Conservation (phyloP, 2,113 vertebrate species). For the Atrichornis clamosus region DNA sequence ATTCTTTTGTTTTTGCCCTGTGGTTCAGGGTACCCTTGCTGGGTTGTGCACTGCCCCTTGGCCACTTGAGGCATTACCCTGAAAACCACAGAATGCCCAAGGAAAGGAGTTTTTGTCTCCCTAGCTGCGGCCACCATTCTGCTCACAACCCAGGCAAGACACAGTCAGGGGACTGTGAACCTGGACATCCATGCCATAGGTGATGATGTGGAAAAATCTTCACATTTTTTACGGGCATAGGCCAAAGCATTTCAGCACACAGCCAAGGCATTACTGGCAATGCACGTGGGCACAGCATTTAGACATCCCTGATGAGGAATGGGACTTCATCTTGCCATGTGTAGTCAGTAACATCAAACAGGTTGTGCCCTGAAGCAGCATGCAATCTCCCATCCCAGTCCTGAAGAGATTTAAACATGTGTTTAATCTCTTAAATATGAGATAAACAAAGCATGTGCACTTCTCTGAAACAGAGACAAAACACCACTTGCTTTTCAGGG, state of each 20-base stretch:
- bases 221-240: neutral
- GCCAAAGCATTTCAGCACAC: neutral
- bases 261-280: neutral
- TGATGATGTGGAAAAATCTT: neutral
- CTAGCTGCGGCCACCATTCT: neutral
- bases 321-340: neutral
- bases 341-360: accelerated
- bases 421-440: neutral
- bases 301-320: neutral
- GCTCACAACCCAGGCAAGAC: neutral
- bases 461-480: neutral
- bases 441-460: neutral
- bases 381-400: neutral
- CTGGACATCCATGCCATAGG: neutral
- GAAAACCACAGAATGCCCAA: neutral
- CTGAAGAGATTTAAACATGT: neutral
- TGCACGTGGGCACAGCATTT: neutral
- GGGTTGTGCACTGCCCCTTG: neutral
- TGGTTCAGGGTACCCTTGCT: neutral
- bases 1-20: neutral
- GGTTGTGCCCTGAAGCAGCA: neutral
- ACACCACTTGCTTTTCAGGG: neutral
- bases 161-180: neutral
- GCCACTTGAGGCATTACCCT: accelerated
- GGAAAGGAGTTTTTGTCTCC: neutral